These are phyloP conservation scores for Halcyon leucocephala DNA, from an alignment of 2,797 vertebrate species.

Conservation along the genomic window DNA sequence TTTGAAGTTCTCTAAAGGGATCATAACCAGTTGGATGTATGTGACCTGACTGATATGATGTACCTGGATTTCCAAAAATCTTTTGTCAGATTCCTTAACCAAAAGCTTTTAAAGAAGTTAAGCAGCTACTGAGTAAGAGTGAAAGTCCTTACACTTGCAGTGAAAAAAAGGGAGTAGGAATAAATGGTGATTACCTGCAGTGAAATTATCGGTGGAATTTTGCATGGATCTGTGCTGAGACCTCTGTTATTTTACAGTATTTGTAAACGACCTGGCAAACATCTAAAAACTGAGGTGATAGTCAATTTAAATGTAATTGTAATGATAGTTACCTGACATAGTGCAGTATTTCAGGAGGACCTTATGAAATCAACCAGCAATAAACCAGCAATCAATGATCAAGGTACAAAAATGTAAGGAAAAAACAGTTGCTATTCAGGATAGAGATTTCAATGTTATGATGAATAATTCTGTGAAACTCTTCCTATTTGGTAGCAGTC, in stretches of 20 bases:
- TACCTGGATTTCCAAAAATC: neutral
- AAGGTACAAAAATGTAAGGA: neutral
- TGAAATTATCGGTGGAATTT: neutral
- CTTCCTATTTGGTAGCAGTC: neutral
- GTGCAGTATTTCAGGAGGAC: neutral
- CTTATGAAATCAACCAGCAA: neutral
- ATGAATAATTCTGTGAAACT: neutral
- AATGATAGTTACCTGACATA: neutral
- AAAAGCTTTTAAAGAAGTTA: neutral
- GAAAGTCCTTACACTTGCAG: neutral
- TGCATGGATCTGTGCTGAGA: neutral
- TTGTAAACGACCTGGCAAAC: neutral
- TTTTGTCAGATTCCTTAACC: neutral
- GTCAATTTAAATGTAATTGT: neutral
- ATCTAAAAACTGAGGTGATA: neutral
- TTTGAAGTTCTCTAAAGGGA: neutral
- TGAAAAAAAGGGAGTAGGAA: neutral
- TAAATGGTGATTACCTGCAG: neutral
- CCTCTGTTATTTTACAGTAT: neutral
- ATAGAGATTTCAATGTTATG: neutral
- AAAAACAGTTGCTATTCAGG: neutral
- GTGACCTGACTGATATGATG: neutral
- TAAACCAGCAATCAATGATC: neutral
- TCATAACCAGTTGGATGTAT: neutral
- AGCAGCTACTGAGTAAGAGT: neutral